A percentile compares a stretch with the other conserved stretches of the same genome.
Conservation (phyloP, 2,113 vertebrate genomes). For the Anarhynchus alexandrinus region DNA sequence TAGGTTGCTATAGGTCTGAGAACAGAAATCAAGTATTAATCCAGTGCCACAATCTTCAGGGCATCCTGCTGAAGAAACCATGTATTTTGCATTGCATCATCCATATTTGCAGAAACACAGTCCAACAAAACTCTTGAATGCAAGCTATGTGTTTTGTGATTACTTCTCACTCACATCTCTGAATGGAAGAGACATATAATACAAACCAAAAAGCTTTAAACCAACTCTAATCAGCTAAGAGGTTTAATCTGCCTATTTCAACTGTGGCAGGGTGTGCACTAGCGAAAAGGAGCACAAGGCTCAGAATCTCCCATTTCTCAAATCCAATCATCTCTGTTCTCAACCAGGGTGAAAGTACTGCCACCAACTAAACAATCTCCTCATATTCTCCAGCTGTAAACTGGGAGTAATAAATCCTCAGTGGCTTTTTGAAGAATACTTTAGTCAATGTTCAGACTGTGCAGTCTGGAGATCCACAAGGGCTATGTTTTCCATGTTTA, state of each 20-base stretch:
- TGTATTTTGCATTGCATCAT: not conserved
- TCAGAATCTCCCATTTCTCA: not conserved
- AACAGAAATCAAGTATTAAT: not conserved
- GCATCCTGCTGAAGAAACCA: not conserved
- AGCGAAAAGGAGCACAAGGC: not conserved
- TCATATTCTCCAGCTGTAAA: not conserved
- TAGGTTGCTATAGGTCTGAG: not conserved
- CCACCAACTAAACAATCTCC: not conserved
- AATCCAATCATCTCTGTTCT: not conserved
- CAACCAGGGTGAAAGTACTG: not conserved
- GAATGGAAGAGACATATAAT: not conserved
- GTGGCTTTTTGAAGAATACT: not conserved
- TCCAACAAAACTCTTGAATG: not conserved
- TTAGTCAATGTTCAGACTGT: not conserved
- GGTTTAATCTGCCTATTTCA: not conserved
- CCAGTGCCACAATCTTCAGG: not conserved
- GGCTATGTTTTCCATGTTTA: not conserved
- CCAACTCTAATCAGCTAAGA: not conserved
- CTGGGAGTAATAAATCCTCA: not conserved
- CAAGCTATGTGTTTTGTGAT: not conserved
- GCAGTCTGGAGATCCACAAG: not conserved
- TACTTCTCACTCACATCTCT: not conserved
- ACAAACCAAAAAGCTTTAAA: not conserved
- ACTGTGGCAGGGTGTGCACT: not conserved
- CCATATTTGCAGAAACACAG: not conserved